phyloP scores from a whole-genome alignment of 2,797 vertebrate genomes.

The Myotis pilosus region DNA sequence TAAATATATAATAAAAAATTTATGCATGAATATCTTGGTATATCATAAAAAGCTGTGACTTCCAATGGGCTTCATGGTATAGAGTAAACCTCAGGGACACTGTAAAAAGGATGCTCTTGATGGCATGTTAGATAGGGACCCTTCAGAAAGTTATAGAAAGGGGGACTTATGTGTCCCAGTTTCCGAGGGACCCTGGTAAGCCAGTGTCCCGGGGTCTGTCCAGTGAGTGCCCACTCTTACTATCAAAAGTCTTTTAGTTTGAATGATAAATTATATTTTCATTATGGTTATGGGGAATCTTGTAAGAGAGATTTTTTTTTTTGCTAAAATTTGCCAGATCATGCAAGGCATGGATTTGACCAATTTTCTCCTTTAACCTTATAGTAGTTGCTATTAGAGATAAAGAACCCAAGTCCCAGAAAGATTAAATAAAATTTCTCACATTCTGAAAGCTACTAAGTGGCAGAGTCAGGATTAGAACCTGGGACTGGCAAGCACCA shows the following conservation, averaged over 20 bases:
- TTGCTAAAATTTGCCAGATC: not conserved
- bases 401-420: not conserved
- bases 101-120: constrained; percentile 16
- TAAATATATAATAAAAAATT: constrained; percentile 3
- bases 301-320: not conserved
- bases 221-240: not conserved
- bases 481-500: not conserved
- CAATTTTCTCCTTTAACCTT: constrained; percentile 10
- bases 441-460: not conserved
- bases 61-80: not conserved
- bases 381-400: not conserved
- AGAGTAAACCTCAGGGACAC: not conserved
- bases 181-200: constrained; percentile 21
- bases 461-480: constrained; percentile 2
- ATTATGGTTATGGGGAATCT: not conserved
- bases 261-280: constrained; percentile 2
- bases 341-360: not conserved
- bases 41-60: not conserved
- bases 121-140: not conserved
- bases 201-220: not conserved
- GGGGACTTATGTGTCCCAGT: not conserved
- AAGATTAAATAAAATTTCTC: not conserved
- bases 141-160: not conserved
- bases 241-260: constrained; percentile 7
- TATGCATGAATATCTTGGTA: not conserved